Base-by-base conservation (phyloP, 1,140 invertebrate species). In the Oedothorax gibbosus region DNA sequence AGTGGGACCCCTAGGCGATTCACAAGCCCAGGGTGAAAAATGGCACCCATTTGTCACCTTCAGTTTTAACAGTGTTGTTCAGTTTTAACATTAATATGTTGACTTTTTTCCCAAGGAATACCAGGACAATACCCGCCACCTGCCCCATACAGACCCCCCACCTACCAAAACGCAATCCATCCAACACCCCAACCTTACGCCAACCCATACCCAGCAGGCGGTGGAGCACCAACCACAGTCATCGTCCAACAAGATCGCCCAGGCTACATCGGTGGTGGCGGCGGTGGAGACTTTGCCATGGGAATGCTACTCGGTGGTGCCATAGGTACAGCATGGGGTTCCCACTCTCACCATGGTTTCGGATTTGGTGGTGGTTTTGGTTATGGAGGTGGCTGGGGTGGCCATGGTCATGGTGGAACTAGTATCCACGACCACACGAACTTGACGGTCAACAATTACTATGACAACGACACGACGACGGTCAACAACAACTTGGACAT, bases 281-380 rank as follows among this genome's bases (percentile, higher is more conserved):
- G n/a, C n/a, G n/a, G n/a, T n/a, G 81, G 81, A 5, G 81, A 75
- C 50, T 85, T 85, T 60, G 82, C 82, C 0, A 85, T 85, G 82
- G 82, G 82, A 7, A 85, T 85, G 82, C 73, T 85, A 14, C 7
- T 77, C 35, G 82, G 82, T 0, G 82, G 82, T 15, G 82, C 73
- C 6, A 7, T 85, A 12, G 82, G 82, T 49, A 85, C 82, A 10
- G n/a, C 73, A 7, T 77, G 72, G 82, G 82, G 82, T 4, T 14
- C 20, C 21, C 9, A 49, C 2, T 14, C n/a, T n/a, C 20, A 69
- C 35, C 60, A 66, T 21, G n/a, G n/a, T n/a, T n/a, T n/a, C n/a
- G n/a, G n/a, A n/a, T n/a, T n/a, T n/a, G n/a, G n/a, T n/a, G n/a
- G n/a, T n/a, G 82, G 82, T 4, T 60, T 20, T 15, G 82, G 82